Evolutionary conservation across 1,140 invertebrate species (phyloP).

Genomic region (Caenorhabditis tropicalis): DNA sequence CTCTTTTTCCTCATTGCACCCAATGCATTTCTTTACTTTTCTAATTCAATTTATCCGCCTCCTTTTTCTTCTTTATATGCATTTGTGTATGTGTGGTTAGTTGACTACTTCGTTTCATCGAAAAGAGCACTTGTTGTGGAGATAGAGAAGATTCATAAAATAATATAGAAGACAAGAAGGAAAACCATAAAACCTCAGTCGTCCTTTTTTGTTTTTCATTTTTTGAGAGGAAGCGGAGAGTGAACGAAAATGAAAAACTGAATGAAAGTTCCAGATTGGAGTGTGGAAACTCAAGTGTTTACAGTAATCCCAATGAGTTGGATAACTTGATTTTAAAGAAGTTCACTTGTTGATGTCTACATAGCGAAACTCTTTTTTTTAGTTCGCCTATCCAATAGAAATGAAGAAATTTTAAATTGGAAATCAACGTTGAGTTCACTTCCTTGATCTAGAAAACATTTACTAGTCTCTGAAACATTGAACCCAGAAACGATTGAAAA

Average conservation of each 20-base stretch:
- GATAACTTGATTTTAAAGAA: neutral
- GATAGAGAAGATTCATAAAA: neutral
- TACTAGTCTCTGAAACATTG: too few relatives aligned
- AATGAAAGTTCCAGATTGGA: neutral
- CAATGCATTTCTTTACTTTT: conserved; percentile 25
- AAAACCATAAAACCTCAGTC: neutral
- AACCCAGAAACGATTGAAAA: too few relatives aligned
- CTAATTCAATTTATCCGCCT: conserved; percentile 38
- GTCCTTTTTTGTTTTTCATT: neutral
- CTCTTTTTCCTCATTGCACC: conserved; percentile 3
- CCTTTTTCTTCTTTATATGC: neutral
- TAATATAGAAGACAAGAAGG: neutral
- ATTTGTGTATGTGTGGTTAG: too few relatives aligned
- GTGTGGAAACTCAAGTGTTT: neutral
- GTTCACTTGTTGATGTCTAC: neutral
- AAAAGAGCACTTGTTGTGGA: conserved; percentile 13
- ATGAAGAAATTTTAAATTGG: too few relatives aligned
- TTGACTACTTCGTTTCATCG: neutral
- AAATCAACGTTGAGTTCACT: too few relatives aligned
- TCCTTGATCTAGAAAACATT: too few relatives aligned
- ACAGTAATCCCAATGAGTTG: neutral
- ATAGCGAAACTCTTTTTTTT: too few relatives aligned
- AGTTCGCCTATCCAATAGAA: neutral
- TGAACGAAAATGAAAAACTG: neutral
- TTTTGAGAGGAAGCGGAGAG: neutral